These are phyloP conservation scores for Darevskia mixta DNA, from an alignment of 2,797 vertebrate species.

Conservation along the genomic window DNA sequence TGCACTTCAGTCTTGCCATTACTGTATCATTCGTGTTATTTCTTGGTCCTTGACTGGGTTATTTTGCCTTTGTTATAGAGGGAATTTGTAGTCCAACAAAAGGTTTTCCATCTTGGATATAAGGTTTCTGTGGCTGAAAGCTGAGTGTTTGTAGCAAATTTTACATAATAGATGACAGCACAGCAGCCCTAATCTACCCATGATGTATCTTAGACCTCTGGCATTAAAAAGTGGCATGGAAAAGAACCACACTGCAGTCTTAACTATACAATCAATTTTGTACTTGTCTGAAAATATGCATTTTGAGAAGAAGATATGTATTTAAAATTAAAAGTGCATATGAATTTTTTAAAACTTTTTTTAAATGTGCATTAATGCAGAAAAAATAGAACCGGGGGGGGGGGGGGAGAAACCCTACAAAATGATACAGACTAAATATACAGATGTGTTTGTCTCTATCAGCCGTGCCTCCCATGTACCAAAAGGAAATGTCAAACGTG, in stretches of 20 bases:
- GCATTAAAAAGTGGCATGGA: neutral
- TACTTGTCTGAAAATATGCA: neutral
- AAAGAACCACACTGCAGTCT: neutral
- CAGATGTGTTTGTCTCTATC: neutral
- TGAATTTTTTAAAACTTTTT: neutral
- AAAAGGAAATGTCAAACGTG: neutral
- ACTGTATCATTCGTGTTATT: too few relatives aligned
- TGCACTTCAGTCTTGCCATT: too few relatives aligned
- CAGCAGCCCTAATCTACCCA: too few relatives aligned
- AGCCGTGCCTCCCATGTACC: too few relatives aligned
- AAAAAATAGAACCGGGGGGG: neutral
- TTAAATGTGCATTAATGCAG: neutral
- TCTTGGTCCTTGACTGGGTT: too few relatives aligned
- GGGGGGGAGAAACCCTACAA: neutral
- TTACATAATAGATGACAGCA: too few relatives aligned
- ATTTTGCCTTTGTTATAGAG: too few relatives aligned
- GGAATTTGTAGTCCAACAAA: too few relatives aligned
- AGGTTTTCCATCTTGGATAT: too few relatives aligned
- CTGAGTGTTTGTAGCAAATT: too few relatives aligned
- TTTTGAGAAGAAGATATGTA: too few relatives aligned
- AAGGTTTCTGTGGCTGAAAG: too few relatives aligned
- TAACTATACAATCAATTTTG: neutral
- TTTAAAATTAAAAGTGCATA: neutral
- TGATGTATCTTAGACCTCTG: neutral
- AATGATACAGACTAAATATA: neutral